Conservation (phyloP, 1,140 invertebrate species). For the Bicyclus anynana region DNA sequence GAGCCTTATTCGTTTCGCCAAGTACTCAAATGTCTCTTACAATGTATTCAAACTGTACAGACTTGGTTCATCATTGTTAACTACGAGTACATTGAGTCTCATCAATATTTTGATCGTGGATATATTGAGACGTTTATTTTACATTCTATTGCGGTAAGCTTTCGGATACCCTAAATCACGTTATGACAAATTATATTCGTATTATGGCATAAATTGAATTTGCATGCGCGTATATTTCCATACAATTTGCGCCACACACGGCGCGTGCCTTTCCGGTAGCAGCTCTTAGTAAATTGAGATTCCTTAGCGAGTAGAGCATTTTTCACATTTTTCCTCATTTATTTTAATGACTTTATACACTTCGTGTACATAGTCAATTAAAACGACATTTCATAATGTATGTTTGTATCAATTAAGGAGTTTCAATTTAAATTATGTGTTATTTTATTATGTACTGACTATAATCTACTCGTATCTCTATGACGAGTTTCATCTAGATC, state of each 20-base stretch:
- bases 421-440: too few relatives aligned
- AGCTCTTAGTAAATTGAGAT: constrained; percentile 29
- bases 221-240: constrained; percentile 34
- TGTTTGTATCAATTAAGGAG: too few relatives aligned
- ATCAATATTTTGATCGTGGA: too few relatives aligned
- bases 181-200: constrained; percentile 16
- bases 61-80: too few relatives aligned
- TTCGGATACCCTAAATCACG: constrained; percentile 6
- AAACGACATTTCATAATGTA: too few relatives aligned
- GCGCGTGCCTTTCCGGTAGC: constrained; percentile 36
- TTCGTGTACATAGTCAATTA: background rate
- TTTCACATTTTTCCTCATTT: background rate
- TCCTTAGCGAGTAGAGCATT: constrained; percentile 18
- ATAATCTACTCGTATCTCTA: too few relatives aligned
- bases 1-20: too few relatives aligned
- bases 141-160: background rate
- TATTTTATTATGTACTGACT: too few relatives aligned
- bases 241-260: constrained; percentile 62
- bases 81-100: too few relatives aligned
- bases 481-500: too few relatives aligned
- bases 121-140: background rate
- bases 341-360: background rate
- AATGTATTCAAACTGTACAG: too few relatives aligned
- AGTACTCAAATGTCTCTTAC: too few relatives aligned
- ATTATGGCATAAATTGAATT: constrained; percentile 17